Percentiles rank a stretch among this genome's conserved stretches.
Conservation (phyloP, 2,888 invertebrate species). For the Torymus aiolomorphi region DNA sequence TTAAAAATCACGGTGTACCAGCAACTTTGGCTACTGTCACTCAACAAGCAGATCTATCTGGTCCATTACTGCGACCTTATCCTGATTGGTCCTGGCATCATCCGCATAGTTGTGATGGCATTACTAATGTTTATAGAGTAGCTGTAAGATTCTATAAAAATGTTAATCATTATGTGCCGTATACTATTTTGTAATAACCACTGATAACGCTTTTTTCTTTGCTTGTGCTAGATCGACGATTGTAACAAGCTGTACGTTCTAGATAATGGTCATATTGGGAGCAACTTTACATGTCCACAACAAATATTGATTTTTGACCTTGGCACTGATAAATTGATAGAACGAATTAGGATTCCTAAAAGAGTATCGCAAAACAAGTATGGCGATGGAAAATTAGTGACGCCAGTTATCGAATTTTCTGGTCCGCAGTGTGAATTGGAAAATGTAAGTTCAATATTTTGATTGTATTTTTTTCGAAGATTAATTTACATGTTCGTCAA, state of each 20-base stretch:
- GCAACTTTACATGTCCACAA: slow-evolving; percentile 80
- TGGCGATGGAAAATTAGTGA: slow-evolving; percentile 61
- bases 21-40: slow-evolving; percentile 81
- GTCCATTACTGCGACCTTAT: slow-evolving; percentile 78
- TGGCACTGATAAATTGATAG: slow-evolving; percentile 72
- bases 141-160: slow-evolving; percentile 77
- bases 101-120: slow-evolving; percentile 80
- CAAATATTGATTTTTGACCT: slow-evolving; percentile 85
- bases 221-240: slow-evolving; percentile 66
- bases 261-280: slow-evolving; percentile 79
- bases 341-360: slow-evolving; percentile 60
- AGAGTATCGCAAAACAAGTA: slow-evolving; percentile 57
- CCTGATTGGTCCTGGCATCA: slow-evolving; percentile 81
- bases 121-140: slow-evolving; percentile 84
- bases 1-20: slow-evolving; percentile 81
- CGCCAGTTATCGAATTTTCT: slow-evolving; percentile 61
- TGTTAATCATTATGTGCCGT: not conserved
- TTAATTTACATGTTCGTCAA: too few relatives aligned
- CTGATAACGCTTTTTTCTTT: not conserved
- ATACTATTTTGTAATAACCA: not conserved
- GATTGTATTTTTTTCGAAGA: too few relatives aligned
- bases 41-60: slow-evolving; percentile 70
- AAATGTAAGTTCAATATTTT: slow-evolving; percentile 57
- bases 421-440: slow-evolving; percentile 53
- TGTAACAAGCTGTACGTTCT: slow-evolving; percentile 42